Evolutionary conservation across 2,797 vertebrate species (phyloP).

Genomic region (Poeciliopsis paucimaculata): DNA sequence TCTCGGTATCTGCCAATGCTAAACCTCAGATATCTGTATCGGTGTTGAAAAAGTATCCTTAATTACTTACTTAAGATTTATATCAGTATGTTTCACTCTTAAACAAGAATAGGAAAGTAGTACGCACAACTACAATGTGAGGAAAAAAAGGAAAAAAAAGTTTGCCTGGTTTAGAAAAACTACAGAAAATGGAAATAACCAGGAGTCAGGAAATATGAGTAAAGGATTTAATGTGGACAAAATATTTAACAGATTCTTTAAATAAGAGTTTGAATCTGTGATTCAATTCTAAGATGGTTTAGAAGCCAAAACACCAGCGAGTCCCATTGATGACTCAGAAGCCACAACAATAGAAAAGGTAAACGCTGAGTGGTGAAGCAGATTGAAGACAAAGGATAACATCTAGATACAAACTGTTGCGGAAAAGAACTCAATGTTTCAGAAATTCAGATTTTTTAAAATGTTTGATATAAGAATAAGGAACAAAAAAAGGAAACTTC

Average conservation of each 20-base stretch:
- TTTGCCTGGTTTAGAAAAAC: no score
- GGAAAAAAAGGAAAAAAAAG: no score
- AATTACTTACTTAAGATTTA: no score
- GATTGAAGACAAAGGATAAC: background rate
- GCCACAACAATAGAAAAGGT: background rate
- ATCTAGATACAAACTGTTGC: background rate
- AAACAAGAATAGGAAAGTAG: no score
- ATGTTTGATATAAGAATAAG: background rate
- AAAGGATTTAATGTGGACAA: no score
- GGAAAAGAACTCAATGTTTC: background rate
- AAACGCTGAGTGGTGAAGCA: background rate
- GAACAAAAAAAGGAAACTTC: background rate
- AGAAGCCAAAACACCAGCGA: background rate
- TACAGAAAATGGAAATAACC: no score
- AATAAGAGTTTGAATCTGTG: background rate
- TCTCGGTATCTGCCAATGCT: no score
- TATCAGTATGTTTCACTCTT: no score
- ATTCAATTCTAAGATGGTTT: background rate
- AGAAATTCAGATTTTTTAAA: background rate
- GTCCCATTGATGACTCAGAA: background rate
- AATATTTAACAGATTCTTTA: background rate
- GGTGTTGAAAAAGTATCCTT: no score
- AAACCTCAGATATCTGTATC: no score
- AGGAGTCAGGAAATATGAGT: no score
- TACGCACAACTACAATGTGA: no score